These are phyloP conservation scores for Coelopa pilipes DNA, from an alignment of 2,888 invertebrate genomes.

Conservation along the genomic window DNA sequence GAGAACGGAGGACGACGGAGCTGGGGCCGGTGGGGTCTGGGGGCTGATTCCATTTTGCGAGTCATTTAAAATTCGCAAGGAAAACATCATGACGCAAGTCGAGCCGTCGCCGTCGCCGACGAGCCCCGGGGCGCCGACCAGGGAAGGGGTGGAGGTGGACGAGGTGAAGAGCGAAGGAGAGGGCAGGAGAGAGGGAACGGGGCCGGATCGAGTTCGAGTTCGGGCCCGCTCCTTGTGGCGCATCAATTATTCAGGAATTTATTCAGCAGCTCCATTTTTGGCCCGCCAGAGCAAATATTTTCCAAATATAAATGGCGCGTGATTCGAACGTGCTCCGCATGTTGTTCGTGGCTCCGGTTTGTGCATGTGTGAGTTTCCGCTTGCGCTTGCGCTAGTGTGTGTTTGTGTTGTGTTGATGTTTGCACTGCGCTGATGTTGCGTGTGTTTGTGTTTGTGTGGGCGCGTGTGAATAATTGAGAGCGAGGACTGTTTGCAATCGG, in stretches of 20 bases:
- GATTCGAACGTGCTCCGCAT: constrained; percentile 25
- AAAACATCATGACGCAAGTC: constrained; percentile 35
- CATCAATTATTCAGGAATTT: constrained; percentile 36
- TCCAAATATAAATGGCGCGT: constrained; percentile 38
- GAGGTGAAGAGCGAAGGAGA: background rate
- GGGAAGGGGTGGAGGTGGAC: too few species aligned
- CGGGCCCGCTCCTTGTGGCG: background rate
- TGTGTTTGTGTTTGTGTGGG: background rate
- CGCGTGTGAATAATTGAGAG: constrained; percentile 16
- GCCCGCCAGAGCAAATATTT: constrained; percentile 36
- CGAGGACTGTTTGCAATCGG: constrained; percentile 38
- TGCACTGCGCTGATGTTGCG: constrained; percentile 18
- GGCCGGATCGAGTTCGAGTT: too few species aligned
- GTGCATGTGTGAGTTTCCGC: background rate
- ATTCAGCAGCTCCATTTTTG: constrained; percentile 10
- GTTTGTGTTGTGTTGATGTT: constrained; percentile 6
- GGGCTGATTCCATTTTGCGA: constrained; percentile 19
- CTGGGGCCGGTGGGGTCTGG: background rate
- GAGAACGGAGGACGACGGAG: background rate
- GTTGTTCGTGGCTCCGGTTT: constrained; percentile 5
- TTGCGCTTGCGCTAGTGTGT: constrained; percentile 5
- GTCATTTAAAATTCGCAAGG: constrained; percentile 33
- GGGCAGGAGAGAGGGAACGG: too few species aligned
- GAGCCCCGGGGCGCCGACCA: too few species aligned
- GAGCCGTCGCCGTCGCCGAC: background rate